Percentiles rank a stretch among this genome's conserved stretches.
phyloP scores from a whole-genome alignment of 2,888 invertebrate genomes.

The Cephus runcator region DNA sequence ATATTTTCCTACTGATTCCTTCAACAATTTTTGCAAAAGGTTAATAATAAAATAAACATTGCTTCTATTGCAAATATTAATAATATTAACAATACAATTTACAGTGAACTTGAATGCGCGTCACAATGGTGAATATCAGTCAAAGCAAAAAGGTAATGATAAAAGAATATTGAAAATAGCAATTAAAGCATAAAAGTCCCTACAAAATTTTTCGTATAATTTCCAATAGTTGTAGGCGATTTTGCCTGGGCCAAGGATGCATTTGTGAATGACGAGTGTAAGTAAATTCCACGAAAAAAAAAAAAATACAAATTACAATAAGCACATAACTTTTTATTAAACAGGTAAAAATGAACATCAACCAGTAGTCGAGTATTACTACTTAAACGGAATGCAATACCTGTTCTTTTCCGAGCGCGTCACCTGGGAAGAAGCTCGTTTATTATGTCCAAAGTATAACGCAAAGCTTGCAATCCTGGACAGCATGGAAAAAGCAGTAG shows the following conservation, averaged over 20 bases:
- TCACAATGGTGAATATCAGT: too few species aligned
- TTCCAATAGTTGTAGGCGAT: not conserved
- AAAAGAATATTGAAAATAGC: too few species aligned
- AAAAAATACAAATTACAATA: not conserved
- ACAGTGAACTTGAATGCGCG: too few species aligned
- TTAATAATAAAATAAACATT: too few species aligned
- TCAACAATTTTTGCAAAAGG: too few species aligned
- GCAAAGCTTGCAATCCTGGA: constrained; percentile 64
- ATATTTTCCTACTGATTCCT: too few species aligned
- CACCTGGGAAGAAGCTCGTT: constrained; percentile 68
- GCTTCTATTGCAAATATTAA: too few species aligned
- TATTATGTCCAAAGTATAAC: constrained; percentile 54
- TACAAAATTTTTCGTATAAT: too few species aligned
- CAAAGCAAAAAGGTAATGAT: too few species aligned
- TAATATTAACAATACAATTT: too few species aligned
- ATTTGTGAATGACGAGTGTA: constrained; percentile 24
- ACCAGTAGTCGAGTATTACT: constrained; percentile 52
- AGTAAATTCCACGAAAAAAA: constrained; percentile 7
- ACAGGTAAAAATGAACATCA: constrained; percentile 32
- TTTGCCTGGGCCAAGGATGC: constrained; percentile 22
- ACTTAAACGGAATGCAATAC: constrained; percentile 65
- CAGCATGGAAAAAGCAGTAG: constrained; percentile 66
- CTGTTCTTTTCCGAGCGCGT: constrained; percentile 66
- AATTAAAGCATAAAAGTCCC: too few species aligned
- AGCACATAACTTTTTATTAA: not conserved